Base-by-base conservation (phyloP, 30 jellyfish, hydroid and myxozoan species). In the Cassiopea andromeda region DNA sequence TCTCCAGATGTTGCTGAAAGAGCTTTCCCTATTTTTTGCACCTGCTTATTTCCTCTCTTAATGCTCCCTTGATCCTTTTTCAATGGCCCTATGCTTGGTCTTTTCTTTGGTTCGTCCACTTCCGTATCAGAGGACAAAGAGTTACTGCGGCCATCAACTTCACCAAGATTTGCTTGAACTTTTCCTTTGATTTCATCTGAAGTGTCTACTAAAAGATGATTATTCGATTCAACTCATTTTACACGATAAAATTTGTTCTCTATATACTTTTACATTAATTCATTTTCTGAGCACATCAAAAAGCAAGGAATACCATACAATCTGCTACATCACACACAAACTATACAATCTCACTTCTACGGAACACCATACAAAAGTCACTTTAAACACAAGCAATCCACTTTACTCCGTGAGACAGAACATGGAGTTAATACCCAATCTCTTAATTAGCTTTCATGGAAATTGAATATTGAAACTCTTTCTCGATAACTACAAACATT, bases 51-150 rank as follows among this genome's bases (percentile, higher is more conserved):
- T 5, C 89, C 89, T 50, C 90, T 38, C 61, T 84, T 81, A 2
- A 18, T 15, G 17, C 67, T 46, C 54, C 69, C 87, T 54, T 85
- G 88, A 16, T 73, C 92, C 79, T 81, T 81, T 38, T 85, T 92
- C 68, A 81, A 27, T 12, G 92, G 75, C 5, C 91, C 91, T 10
- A 85, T n/a, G 67, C 93, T 71, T 48, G 93, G 85, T n/a, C 90
- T 74, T 19, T 76, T 81, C 72, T 77, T 78, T 7, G 85, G 90
- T 44, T 89, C 88, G 1, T 81, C 92, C 8, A 44, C 85, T 50
- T 78, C 92, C 75, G 92, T 64, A 47, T 92, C 98, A 45, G 98
- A 85, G 10, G 95, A 84, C 38, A 27, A 27, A 27, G 98, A 85
- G 70, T 47, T 73, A 1, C 57, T 6, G 12, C 45, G 75, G 77